Percentiles rank a stretch among this genome's conserved stretches.
Evolutionary conservation across 2,888 invertebrate species (phyloP).

Genomic region (Tolmerus cingulatus): DNA sequence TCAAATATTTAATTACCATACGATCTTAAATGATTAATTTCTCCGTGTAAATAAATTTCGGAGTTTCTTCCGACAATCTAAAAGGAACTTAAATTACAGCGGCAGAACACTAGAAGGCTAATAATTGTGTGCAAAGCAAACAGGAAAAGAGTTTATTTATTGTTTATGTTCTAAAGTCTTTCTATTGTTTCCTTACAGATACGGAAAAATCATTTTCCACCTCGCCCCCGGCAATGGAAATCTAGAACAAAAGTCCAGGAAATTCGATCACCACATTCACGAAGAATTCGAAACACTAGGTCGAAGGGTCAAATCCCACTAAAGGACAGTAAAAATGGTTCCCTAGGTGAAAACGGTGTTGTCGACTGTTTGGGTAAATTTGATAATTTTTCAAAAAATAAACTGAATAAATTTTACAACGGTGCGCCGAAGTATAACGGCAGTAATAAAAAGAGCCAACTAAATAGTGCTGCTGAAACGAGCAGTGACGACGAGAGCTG

Average conservation of each 20-base stretch:
- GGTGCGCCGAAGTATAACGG: constrained; percentile 42
- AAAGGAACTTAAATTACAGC: neutral
- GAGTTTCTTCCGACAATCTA: neutral
- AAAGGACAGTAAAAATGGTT: neutral
- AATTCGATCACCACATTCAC: neutral
- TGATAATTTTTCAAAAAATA: constrained; percentile 28
- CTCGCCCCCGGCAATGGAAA: constrained; percentile 67
- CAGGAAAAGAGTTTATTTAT: neutral
- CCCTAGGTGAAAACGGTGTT: neutral
- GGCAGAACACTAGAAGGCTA: neutral
- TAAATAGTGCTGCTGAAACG: constrained; percentile 47
- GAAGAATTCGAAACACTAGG: neutral
- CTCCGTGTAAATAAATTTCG: neutral
- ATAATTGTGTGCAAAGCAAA: neutral
- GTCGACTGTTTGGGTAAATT: constrained; percentile 22
- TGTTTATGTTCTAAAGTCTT: constrained; percentile 36
- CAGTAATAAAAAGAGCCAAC: constrained; percentile 44
- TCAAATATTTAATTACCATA: neutral
- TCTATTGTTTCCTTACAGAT: constrained; percentile 62
- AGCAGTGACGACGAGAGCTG: constrained; percentile 46
- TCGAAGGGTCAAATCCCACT: neutral
- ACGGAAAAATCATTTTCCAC: constrained; percentile 74
- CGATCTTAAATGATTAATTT: neutral
- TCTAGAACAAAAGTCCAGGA: constrained; percentile 44
- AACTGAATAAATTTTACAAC: constrained; percentile 35